Percentiles rank a stretch among this genome's conserved stretches.
Evolutionary conservation across 1,140 invertebrate species (phyloP).

Genomic region (Pectinophora gossypiella): DNA sequence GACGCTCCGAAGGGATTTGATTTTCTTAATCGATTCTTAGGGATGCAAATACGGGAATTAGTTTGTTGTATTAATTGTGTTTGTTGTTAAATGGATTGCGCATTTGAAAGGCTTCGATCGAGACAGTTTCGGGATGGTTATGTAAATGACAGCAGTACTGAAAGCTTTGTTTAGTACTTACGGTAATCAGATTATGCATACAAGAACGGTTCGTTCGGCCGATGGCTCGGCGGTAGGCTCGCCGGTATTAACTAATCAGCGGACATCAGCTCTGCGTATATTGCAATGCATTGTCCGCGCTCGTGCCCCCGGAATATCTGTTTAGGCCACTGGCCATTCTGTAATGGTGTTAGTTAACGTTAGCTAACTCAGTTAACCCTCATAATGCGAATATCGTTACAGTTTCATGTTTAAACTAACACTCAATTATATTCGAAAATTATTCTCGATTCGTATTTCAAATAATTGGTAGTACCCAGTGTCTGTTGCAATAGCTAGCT

Average conservation of each 20-base stretch:
- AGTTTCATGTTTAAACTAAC: slow-evolving; percentile 28
- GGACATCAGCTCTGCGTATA: slow-evolving; percentile 63
- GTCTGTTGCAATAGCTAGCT: no score
- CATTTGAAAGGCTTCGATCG: slow-evolving; percentile 20
- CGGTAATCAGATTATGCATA: slow-evolving; percentile 73
- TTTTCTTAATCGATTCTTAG: slow-evolving; percentile 70
- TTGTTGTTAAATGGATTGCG: slow-evolving; percentile 14
- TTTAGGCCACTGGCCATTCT: slow-evolving; percentile 66
- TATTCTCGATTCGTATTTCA: no score
- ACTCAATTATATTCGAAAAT: no score
- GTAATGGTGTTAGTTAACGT: slow-evolving; percentile 59
- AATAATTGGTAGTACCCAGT: no score
- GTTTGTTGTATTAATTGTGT: slow-evolving; percentile 5
- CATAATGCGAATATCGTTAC: slow-evolving; percentile 34
- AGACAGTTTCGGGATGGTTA: slow-evolving; percentile 20
- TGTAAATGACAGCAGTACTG: slow-evolving; percentile 49
- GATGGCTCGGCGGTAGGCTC: slow-evolving; percentile 29
- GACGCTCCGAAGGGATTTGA: slow-evolving; percentile 63
- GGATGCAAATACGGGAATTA: slow-evolving; percentile 39
- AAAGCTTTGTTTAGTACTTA: slow-evolving; percentile 69
- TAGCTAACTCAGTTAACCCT: slow-evolving; percentile 52
- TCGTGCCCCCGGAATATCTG: slow-evolving; percentile 69
- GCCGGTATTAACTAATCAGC: slow-evolving; percentile 72
- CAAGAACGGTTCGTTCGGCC: slow-evolving; percentile 62
- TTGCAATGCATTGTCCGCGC: slow-evolving; percentile 67